Conservation (phyloP, 2,888 invertebrate species). For the Agapostemon virescens region DNA sequence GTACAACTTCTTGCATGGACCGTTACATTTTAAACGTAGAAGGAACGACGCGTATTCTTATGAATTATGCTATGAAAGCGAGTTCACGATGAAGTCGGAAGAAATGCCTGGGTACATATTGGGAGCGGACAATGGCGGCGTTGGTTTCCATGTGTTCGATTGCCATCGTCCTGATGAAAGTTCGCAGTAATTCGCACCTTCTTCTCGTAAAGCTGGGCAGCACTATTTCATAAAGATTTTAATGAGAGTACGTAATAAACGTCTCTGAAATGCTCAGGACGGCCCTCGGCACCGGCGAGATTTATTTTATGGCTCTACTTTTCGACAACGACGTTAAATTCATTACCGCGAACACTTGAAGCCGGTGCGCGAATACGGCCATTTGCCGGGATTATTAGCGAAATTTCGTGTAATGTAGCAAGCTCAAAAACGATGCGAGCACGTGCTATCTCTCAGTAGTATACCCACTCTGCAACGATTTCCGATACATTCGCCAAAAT, state of each 20-base stretch:
- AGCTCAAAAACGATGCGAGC: constrained; percentile 44
- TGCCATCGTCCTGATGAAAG: constrained; percentile 37
- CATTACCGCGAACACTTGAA: constrained; percentile 69
- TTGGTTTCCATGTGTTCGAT: constrained; percentile 45
- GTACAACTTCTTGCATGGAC: too few relatives aligned
- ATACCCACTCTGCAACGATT: constrained; percentile 1
- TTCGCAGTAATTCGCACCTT: constrained; percentile 39
- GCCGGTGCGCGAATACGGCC: constrained; percentile 50
- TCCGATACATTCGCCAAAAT: constrained; percentile 11
- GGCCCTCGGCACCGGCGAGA: constrained; percentile 59
- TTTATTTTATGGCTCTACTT: constrained; percentile 73
- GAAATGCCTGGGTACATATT: neutral
- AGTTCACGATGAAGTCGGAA: neutral
- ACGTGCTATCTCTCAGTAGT: constrained; percentile 23
- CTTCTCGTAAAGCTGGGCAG: constrained; percentile 55
- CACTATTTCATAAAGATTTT: constrained; percentile 71
- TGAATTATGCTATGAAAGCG: neutral
- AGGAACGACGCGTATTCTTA: neutral
- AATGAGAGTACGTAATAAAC: constrained; percentile 73
- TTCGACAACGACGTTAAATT: constrained; percentile 73
- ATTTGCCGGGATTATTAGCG: constrained; percentile 69
- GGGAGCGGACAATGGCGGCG: neutral
- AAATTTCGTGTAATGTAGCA: constrained; percentile 59
- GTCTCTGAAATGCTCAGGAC: constrained; percentile 64
- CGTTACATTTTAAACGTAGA: neutral